Conservation (phyloP, 2,113 vertebrate genomes). For the Actenoides hombroni region DNA sequence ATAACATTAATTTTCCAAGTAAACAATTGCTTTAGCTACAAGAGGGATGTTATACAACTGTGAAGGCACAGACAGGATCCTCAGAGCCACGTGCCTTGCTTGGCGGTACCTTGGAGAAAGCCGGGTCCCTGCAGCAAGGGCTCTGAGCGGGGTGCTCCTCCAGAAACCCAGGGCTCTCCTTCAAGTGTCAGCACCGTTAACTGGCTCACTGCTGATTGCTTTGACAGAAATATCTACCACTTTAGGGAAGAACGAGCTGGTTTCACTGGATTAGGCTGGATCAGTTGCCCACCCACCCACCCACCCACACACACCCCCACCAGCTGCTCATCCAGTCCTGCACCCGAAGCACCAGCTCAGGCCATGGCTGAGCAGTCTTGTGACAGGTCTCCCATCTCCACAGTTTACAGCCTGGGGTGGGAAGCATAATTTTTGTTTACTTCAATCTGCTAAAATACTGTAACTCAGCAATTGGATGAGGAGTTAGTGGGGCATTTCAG, state of each 20-base stretch:
- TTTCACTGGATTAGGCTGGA: background rate
- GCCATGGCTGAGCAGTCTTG: background rate
- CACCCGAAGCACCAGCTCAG: background rate
- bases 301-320: no score
- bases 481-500: background rate
- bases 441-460: background rate
- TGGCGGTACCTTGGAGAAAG: rapidly evolving
- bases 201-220: background rate
- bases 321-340: background rate
- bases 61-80: background rate
- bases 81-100: background rate
- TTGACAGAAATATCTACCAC: background rate
- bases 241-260: background rate
- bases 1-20: background rate
- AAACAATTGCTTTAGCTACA: background rate
- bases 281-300: background rate
- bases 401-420: background rate
- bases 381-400: background rate
- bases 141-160: background rate
- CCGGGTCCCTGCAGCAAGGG: background rate
- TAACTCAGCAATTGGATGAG: background rate
- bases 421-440: background rate
- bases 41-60: background rate
- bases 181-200: background rate
- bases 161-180: background rate